Conservation (phyloP, 2,888 invertebrate species). For the Noctua janthe region DNA sequence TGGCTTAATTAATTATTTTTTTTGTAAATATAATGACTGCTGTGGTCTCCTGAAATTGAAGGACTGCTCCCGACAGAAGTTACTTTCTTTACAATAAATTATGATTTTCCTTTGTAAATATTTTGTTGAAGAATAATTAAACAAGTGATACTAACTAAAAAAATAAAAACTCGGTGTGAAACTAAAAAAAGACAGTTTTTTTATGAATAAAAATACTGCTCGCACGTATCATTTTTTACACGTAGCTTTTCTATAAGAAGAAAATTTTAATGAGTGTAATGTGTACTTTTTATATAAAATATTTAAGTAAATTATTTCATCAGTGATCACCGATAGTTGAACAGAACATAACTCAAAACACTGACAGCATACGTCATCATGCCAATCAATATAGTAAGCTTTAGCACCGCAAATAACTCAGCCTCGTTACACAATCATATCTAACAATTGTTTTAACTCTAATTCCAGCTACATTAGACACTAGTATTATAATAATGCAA, state of each 20-base stretch:
- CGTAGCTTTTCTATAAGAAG: not conserved
- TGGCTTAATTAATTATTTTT: not conserved
- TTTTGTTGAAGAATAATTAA: not conserved
- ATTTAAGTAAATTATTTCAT: not conserved
- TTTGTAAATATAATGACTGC: not conserved
- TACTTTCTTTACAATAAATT: not conserved
- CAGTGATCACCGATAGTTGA: not conserved
- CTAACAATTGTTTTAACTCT: constrained; percentile 6
- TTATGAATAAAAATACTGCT: not conserved
- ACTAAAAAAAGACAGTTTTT: not conserved
- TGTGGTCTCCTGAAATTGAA: not conserved
- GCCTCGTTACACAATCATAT: constrained; percentile 34
- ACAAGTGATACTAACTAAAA: not conserved
- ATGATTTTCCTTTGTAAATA: not conserved
- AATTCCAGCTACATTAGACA: not conserved
- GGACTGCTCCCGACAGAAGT: not conserved
- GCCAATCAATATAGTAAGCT: constrained; percentile 24
- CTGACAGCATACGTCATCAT: constrained; percentile 29
- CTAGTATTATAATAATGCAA: constrained; percentile 18
- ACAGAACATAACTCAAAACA: constrained; percentile 13
- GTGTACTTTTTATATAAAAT: not conserved
- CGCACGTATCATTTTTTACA: not conserved
- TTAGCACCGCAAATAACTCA: constrained; percentile 33
- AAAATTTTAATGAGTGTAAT: not conserved
- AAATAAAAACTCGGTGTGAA: not conserved